phyloP scores from a whole-genome alignment of 2,888 invertebrate species.

The Agonopterix alstromeriana region DNA sequence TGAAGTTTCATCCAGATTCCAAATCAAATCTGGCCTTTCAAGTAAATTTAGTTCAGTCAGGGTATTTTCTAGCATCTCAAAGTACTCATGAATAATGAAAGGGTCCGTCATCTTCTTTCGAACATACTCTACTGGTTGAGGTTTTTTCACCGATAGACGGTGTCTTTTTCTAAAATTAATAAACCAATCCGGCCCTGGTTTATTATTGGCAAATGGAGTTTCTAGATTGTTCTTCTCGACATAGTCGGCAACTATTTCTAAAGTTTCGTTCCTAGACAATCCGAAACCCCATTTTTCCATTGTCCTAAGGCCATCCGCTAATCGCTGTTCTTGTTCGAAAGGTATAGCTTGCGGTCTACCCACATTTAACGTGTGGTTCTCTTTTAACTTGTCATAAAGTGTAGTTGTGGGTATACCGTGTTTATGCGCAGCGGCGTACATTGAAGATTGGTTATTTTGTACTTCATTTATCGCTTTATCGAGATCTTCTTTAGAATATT shows the following conservation, averaged over 20 bases:
- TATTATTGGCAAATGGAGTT: conserved; percentile 22
- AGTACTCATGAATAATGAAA: conserved; percentile 8
- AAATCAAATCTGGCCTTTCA: conserved; percentile 5
- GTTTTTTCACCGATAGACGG: conserved; percentile 9
- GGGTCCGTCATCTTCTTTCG: conserved; percentile 17
- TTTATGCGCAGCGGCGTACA: neutral
- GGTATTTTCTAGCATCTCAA: conserved; percentile 6
- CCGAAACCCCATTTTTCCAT: conserved; percentile 27
- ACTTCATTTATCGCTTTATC: neutral
- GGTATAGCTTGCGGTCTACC: conserved; percentile 1
- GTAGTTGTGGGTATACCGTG: neutral
- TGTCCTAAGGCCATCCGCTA: neutral
- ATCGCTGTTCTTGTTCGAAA: neutral
- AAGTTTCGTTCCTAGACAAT: conserved; percentile 21
- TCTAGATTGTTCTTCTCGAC: conserved; percentile 18
- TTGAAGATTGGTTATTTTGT: neutral
- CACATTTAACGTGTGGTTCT: neutral
- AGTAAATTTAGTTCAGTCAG: conserved; percentile 4
- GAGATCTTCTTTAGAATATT: neutral
- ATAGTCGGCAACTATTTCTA: conserved; percentile 17
- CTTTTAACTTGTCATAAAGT: neutral
- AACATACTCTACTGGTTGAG: conserved; percentile 19
- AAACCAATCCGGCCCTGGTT: conserved; percentile 24
- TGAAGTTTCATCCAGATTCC: conserved; percentile 12
- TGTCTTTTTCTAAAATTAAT: conserved; percentile 18